A percentile compares a stretch with the other conserved stretches of the same genome.
Conservation (phyloP, 2,888 invertebrate species). For the Seira sanloemensis region DNA sequence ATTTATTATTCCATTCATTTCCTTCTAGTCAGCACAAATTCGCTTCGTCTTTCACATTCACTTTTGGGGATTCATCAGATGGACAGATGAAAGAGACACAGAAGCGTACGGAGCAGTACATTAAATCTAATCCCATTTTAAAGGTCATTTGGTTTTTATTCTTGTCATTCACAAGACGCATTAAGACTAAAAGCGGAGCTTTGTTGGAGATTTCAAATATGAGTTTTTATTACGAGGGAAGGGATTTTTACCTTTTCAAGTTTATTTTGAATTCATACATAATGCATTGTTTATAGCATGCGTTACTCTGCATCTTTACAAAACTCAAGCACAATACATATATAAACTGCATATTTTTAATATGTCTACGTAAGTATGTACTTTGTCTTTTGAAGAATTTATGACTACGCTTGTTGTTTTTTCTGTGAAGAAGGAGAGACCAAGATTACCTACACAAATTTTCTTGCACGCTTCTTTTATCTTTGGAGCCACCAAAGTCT, state of each 20-base stretch:
- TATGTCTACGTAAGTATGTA: no score
- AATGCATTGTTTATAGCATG: constrained; percentile 25
- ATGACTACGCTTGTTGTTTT: no score
- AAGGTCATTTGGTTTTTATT: not conserved
- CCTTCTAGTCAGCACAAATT: no score
- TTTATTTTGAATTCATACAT: constrained; percentile 28
- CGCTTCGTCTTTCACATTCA: no score
- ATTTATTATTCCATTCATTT: no score
- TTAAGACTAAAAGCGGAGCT: not conserved
- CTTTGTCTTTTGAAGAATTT: no score
- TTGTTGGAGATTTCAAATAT: no score
- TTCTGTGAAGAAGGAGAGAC: not conserved
- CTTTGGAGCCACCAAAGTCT: not conserved
- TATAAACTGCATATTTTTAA: no score
- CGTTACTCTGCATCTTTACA: not conserved
- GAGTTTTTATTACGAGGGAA: no score
- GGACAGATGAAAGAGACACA: no score
- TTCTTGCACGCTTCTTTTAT: not conserved
- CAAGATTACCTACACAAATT: not conserved
- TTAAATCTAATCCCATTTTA: not conserved
- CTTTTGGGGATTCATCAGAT: no score
- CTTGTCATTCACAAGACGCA: not conserved
- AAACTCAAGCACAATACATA: not conserved
- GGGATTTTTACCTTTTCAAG: not conserved
- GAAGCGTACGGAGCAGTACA: no score